Percentiles rank a stretch among this genome's conserved stretches.
Evolutionary conservation across 2,113 vertebrate species (phyloP).

Genomic region (Nansenia antarctica): DNA sequence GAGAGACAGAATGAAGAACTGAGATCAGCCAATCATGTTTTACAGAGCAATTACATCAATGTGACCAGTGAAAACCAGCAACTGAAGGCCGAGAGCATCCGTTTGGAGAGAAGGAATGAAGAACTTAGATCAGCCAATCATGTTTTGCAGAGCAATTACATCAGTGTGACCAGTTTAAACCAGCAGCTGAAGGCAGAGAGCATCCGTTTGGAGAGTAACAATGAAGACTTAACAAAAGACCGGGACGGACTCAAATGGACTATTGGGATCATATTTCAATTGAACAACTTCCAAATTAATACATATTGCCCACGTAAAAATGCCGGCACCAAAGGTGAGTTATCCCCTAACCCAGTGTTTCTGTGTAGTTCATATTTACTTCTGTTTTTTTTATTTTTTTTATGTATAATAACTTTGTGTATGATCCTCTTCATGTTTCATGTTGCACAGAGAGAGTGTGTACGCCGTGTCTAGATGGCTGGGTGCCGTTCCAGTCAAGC

Average conservation of each 20-base stretch:
- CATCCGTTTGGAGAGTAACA: too few species aligned
- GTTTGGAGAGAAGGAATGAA: too few species aligned
- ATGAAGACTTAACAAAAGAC: background rate
- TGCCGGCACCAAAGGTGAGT: background rate
- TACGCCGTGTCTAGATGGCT: background rate
- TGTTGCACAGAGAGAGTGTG: background rate
- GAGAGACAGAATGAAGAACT: too few species aligned
- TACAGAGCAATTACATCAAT: background rate
- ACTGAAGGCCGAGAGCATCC: background rate
- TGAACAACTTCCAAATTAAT: slow-evolving; percentile 34
- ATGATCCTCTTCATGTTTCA: too few species aligned
- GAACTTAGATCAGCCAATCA: too few species aligned
- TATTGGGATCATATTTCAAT: slow-evolving; percentile 12
- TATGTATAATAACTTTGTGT: background rate
- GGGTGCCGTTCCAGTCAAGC: rapidly evolving
- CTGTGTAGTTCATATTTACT: too few species aligned
- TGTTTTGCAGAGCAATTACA: too few species aligned
- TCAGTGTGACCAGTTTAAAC: too few species aligned
- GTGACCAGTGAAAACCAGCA: background rate
- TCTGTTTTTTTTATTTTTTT: too few species aligned
- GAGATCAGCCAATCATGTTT: background rate
- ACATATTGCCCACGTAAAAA: slow-evolving; percentile 24
- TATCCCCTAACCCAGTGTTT: too few species aligned
- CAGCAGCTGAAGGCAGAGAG: too few species aligned
- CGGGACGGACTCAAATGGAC: rapidly evolving